Base-by-base conservation (phyloP, 2,797 vertebrate species). In the Pteronotus mesoamericanus region DNA sequence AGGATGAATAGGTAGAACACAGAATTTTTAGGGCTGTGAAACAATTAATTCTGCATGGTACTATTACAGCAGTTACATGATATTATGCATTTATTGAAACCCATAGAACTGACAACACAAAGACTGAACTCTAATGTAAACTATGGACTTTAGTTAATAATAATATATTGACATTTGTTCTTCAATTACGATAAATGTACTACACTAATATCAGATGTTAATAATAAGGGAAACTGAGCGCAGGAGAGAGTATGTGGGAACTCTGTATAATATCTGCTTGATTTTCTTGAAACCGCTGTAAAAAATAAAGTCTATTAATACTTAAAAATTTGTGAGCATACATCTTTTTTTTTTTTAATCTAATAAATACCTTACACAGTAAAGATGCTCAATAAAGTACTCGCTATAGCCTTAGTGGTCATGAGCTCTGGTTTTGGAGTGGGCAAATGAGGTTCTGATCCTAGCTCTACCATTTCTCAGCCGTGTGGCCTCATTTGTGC, bases 231-330 rank as follows among this genome's bases (percentile, higher is more conserved):
- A 51, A 80, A 89, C 44, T 61, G 48, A 69, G 12, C 19, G 19
- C 59, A 42, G 18, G 22, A 29, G 9, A 78, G 9, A 32, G 18
- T 59, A 44, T 15, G 44, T 48, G 37, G 22, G 44, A 91, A 75
- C 9, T n/a, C n/a, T 87, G 29, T 39, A 39, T n/a, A 53, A 55
- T 37, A 61, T n/a, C 39, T 71, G 68, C 29, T 92, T n/a, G 55
- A 37, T 90, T 84, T 94, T 77, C 66, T 87, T 92, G 53, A 94
- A 93, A 89, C 8, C 89, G 32, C 55, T 88, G 53, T 74, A 78
- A 48, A 86, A 85, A 78, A 61, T 94, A 80, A 80, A n/a, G 12
- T 24, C 48, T 88, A 66, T n/a, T 46, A 37, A 46, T 90, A 59
- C 32, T 88, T 82, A 4, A 68, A 74, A 53, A 82, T 19, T 3